Percentiles rank a stretch among this genome's conserved stretches.
phyloP scores from a whole-genome alignment of 2,113 vertebrate species.

The Phoenicopterus ruber region DNA sequence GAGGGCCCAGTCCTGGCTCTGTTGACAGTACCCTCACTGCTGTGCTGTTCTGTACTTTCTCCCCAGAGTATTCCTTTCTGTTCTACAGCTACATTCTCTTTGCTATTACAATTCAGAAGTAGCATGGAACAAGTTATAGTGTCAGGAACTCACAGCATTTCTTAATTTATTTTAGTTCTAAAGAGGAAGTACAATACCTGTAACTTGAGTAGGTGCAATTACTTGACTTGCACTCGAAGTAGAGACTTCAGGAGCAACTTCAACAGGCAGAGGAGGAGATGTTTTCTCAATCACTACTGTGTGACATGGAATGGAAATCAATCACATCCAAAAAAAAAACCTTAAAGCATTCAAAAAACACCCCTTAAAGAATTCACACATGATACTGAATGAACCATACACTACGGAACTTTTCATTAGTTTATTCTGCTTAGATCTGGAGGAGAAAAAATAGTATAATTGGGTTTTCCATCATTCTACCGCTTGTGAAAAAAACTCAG shows the following conservation, averaged over 20 bases:
- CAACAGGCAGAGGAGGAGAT: conserved; percentile 88
- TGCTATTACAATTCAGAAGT: neutral
- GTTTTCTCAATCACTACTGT: conserved; percentile 89
- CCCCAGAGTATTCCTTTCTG: neutral
- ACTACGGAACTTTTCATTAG: neutral
- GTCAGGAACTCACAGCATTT: neutral
- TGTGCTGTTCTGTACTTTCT: neutral
- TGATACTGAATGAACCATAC: neutral
- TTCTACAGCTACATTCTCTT: neutral
- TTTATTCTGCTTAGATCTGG: neutral
- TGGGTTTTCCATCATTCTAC: neutral
- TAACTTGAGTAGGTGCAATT: conserved; percentile 90
- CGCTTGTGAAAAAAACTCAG: neutral
- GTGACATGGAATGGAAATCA: conserved; percentile 45
- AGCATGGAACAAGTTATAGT: neutral
- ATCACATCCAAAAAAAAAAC: neutral
- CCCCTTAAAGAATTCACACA: neutral
- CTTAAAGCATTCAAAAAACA: neutral
- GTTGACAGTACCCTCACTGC: neutral
- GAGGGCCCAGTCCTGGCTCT: neutral
- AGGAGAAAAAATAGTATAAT: neutral
- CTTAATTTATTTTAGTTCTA: neutral
- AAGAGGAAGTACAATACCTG: conserved; percentile 75
- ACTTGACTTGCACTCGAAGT: conserved; percentile 91
- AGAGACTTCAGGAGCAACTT: conserved; percentile 83